Percentiles rank a stretch among this genome's conserved stretches.
These are phyloP conservation scores for Percina caprodes DNA, from an alignment of 2,113 vertebrate genomes.

Conservation along the genomic window DNA sequence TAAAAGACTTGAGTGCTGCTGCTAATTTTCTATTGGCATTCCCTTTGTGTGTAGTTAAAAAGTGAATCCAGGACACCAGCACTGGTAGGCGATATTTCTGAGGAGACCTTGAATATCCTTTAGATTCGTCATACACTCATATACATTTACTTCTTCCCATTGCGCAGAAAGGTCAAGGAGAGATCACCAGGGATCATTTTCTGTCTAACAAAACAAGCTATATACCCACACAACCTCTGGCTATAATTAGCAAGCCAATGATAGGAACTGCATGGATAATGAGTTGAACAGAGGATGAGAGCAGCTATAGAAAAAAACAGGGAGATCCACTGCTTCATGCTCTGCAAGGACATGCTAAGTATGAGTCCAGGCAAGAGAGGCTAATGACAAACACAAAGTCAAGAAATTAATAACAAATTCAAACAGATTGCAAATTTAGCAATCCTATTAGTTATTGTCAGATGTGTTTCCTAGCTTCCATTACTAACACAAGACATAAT, in stretches of 20 bases:
- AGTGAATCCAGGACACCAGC: slow-evolving; percentile 46
- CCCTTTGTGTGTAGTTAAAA: background rate
- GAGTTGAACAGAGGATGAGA: slow-evolving; percentile 56
- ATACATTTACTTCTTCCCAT: slow-evolving; percentile 6
- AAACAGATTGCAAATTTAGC: background rate
- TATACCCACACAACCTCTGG: slow-evolving; percentile 42
- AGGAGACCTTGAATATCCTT: slow-evolving; percentile 37
- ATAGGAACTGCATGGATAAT: slow-evolving; percentile 63
- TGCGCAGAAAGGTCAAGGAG: slow-evolving; percentile 19
- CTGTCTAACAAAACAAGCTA: slow-evolving; percentile 18
- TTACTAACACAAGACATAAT: background rate
- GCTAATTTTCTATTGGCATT: slow-evolving; percentile 13
- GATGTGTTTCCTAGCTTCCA: background rate
- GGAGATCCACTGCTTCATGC: slow-evolving; percentile 29
- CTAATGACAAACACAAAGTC: slow-evolving; percentile 7
- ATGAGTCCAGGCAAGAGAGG: background rate
- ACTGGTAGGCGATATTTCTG: background rate
- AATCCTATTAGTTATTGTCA: background rate
- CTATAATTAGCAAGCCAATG: slow-evolving; percentile 77
- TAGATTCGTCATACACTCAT: background rate
- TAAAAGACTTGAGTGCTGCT: slow-evolving; percentile 8
- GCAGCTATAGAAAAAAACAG: slow-evolving; percentile 34
- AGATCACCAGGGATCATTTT: slow-evolving; percentile 18
- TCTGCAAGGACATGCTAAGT: slow-evolving; percentile 14
- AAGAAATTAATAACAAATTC: slow-evolving; percentile 3